phyloP scores from a whole-genome alignment of 30 jellyfish, hydroid and myxozoan species.

The Aurelia sp. region DNA sequence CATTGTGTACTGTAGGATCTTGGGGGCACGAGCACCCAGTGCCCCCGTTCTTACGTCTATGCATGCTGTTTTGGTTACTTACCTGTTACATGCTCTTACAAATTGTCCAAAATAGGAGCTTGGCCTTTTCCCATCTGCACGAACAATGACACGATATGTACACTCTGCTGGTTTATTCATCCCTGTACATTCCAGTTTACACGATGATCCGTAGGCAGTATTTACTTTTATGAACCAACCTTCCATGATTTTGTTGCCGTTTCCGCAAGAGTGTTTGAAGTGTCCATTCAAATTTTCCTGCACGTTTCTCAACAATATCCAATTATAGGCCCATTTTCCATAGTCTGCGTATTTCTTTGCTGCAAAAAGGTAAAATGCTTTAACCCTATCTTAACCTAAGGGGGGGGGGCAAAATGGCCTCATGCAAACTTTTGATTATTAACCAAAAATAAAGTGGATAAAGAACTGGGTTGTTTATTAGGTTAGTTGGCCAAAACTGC shows the following conservation, averaged over 20 bases:
- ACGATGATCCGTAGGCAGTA: not conserved
- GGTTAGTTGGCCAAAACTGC: too few relatives aligned
- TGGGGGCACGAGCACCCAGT: too few relatives aligned
- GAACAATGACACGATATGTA: not conserved
- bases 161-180: conserved; percentile 2
- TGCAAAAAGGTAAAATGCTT: not conserved
- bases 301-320: not conserved
- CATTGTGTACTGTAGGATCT: too few relatives aligned
- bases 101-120: not conserved
- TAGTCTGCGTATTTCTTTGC: not conserved
- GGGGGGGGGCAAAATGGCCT: too few relatives aligned
- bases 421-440: too few relatives aligned
- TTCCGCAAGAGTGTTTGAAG: not conserved
- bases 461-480: too few relatives aligned
- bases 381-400: too few relatives aligned
- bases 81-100: not conserved
- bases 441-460: too few relatives aligned
- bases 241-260: not conserved
- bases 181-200: not conserved
- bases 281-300: not conserved
- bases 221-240: not conserved
- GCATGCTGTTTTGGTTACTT: not conserved
- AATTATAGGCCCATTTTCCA: conserved; percentile 1
- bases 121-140: not conserved
- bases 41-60: too few relatives aligned